Base-by-base conservation (phyloP, 92 coral and sea anemone species). In the Zoanthus solanderi region DNA sequence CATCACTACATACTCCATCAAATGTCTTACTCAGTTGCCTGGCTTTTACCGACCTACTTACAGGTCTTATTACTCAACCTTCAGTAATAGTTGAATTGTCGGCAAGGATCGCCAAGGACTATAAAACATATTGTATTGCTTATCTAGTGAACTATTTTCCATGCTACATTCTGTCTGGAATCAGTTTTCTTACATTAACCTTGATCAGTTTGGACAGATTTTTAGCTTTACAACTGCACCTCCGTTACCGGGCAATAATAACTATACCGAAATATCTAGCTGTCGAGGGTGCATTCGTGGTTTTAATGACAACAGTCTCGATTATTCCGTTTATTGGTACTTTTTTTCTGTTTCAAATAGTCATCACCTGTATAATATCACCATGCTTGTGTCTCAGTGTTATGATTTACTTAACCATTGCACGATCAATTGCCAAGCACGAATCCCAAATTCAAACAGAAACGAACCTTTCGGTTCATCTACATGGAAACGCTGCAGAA, bases 111-210 rank as follows among this genome's bases (percentile, higher is more conserved):
- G 60, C 75, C n/a, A 56, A 57, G 18, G 61, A 66, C 11, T 81
- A 81, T 42, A 50, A 45, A 12, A 46, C 85, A 18, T 81, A 81
- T 44, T 81, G 85, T 13, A 34, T 46, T 12, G 85, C 85, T n/a
- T 81, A 81, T n/a, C 61, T 81, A 8, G 75, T 81, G 5, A 81
- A 81, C 75, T 81, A 81, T 45, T 81, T 81, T 5, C 85, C 85
- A 17, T 65, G 85, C n/a, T 81, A 81, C 34, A 81, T 81, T 47
- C n/a, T 81, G 44, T 81, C 85, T 6, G 85, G 85, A 81, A 65
- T 81, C 58, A 81, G 85, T 45, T 81, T 81, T 16, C 72, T 81
- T 9, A 81, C 85, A 15, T 16, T 81, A n/a, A 81, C 85, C 5
- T 46, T 81, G 13, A 81, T 81, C 85, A 81, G 85, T 32, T 17